Base-by-base conservation (phyloP, 2,888 invertebrate species). In the Nebria salina region DNA sequence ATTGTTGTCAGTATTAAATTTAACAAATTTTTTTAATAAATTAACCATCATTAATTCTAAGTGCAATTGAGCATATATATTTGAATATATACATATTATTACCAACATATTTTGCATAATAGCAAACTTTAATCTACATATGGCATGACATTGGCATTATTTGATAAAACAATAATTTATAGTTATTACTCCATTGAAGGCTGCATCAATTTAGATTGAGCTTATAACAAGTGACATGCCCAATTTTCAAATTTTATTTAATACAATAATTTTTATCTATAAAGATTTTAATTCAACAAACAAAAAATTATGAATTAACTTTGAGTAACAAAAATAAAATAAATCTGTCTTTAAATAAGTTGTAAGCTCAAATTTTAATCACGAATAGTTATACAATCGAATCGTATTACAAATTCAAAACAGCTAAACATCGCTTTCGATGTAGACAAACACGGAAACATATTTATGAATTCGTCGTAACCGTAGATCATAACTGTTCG, bases 81-180 rank as follows among this genome's bases (percentile, higher is more conserved):
- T 11, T 54, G 13, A 11, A 54, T 54, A 54, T 54, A 4, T 1
- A 54, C 13, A 54, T 54, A 54, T 54, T 11, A 11, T 11, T 54
- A 54, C 13, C 8, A 11, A 54, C 13, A 54, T 54, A 54, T 54
- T 54, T 54, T 54, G 54, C 54, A 54, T 34, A 54, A 54, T 54
- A 54, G 54, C 7, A 54, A 54, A 54, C 8, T 54, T 54, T 54
- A 54, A 54, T 54, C 54, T 54, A 54, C 54, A 54, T 11, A 34
- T 34, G 8, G 54, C 54, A 54, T 54, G 54, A 54, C 54, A 54
- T 54, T 54, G 54, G 13, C 4, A 13, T 11, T 13, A 54, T 54
- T 73, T 54, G 78, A 78, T 78, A 78, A 78, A 73, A 78, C 6
- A 34, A 72, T 78, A 73, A 73, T 78, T 78, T 73, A 78, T 41